Base-by-base conservation (phyloP, 2,888 invertebrate species). In the Icerya purchasi region DNA sequence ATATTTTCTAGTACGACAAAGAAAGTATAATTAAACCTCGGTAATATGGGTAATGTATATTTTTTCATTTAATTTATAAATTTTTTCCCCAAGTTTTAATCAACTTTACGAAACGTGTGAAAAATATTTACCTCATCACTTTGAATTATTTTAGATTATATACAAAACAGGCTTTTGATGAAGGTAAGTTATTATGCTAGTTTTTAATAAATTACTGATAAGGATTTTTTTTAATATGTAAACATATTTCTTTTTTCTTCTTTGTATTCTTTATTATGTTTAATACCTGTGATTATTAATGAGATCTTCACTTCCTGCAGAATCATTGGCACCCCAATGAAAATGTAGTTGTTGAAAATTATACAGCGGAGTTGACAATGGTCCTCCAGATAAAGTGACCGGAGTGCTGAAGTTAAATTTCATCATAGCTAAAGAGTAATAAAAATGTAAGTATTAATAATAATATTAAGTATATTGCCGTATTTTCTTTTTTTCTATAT, bases 241-340 rank as follows among this genome's bases (percentile, higher is more conserved):
- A 24, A 20, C 22, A 22, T 49, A 50, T 1, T 49, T 20, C 61
- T 25, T 50, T 52, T 49, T 20, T 53, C 19, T 61, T 51, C 18
- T 52, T 19, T 50, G 14, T 19, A 55, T n/a, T 50, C 23, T 1
- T 20, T 36, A 53, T 18, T 23, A 21, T 21, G 53, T 21, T 21
- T 49, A 25, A 54, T 68, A 80, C 75, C 79, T 77, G 67, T 76
- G 73, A 62, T 81, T 81, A 67, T 84, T 82, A 56, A 85, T 79
- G 62, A 76, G 77, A 70, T 83, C 83, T 68, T 88, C 88, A 5
- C 86, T 86, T n/a, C 88, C 87, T 57, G 81, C 75, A 2, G 79
- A 77, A 67, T 84, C 83, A 65, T 84, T 81, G 67, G 80, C 78
- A 1, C 84, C 84, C 86, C 86, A 87, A 69, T 88, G 87, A 70